Conservation (phyloP, 2,888 invertebrate genomes). For the Drosophila helvetica region DNA sequence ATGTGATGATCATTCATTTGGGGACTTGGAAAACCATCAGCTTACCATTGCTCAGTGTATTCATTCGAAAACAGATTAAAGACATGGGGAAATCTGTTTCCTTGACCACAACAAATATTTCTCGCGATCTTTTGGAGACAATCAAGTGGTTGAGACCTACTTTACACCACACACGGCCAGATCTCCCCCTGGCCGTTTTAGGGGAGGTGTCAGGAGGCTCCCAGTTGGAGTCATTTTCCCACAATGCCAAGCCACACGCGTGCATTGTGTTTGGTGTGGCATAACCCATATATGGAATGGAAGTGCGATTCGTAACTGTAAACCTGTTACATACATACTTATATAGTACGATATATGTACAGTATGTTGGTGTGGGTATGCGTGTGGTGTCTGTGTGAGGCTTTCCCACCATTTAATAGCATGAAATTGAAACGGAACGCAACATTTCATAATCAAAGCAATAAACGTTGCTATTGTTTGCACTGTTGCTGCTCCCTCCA, state of each 20-base stretch:
- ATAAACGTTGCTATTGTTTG: slow-evolving; percentile 62
- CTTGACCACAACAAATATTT: slow-evolving; percentile 3
- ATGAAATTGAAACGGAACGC: slow-evolving; percentile 60
- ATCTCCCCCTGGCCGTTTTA: neutral
- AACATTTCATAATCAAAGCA: slow-evolving; percentile 68
- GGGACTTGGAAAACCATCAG: too few species aligned
- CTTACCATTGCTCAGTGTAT: too few species aligned
- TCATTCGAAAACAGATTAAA: too few species aligned
- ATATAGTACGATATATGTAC: neutral
- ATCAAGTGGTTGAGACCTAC: slow-evolving; percentile 9
- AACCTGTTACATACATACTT: slow-evolving; percentile 60
- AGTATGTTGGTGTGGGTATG: slow-evolving; percentile 12
- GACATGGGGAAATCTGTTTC: slow-evolving; percentile 13
- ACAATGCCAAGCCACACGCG: slow-evolving; percentile 11
- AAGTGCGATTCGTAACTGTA: slow-evolving; percentile 61
- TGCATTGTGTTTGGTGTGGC: neutral
- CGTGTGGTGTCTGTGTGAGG: slow-evolving; percentile 7
- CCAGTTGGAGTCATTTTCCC: slow-evolving; percentile 18
- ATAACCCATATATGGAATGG: slow-evolving; percentile 42
- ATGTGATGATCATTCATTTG: too few species aligned
- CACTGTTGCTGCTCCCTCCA: slow-evolving; percentile 11
- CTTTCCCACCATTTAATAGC: slow-evolving; percentile 63
- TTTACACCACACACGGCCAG: slow-evolving; percentile 18
- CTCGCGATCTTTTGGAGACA: slow-evolving; percentile 3
- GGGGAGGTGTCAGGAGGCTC: slow-evolving; percentile 13